Percentiles rank a stretch among this genome's conserved stretches.
Evolutionary conservation across 2,113 vertebrate genomes (phyloP).

Genomic region (Saguinus midas): DNA sequence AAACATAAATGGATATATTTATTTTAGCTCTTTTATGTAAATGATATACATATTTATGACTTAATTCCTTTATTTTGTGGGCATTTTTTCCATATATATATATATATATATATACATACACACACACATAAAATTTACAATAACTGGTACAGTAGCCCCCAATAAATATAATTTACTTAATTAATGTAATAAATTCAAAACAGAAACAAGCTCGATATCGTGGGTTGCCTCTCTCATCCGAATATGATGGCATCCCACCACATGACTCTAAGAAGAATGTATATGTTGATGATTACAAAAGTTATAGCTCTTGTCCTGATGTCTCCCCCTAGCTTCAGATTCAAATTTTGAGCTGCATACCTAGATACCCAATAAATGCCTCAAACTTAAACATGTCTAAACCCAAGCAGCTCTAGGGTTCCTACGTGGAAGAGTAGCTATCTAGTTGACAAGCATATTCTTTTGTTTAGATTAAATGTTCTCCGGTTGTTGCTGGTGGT

Average conservation of each 20-base stretch:
- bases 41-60: slow-evolving; percentile 12
- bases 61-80: neutral
- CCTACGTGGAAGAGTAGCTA: neutral
- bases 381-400: neutral
- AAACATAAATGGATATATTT: neutral
- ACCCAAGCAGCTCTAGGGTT: neutral
- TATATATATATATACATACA: neutral
- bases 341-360: neutral
- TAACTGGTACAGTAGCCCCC: neutral
- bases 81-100: neutral
- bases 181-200: neutral
- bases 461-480: neutral
- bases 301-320: neutral
- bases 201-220: neutral
- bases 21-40: slow-evolving; percentile 34
- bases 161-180: neutral
- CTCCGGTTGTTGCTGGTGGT: neutral
- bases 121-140: neutral
- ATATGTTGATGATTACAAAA: neutral
- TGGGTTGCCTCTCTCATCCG: neutral
- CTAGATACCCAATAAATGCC: neutral
- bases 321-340: neutral
- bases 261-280: neutral
- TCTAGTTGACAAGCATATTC: neutral
- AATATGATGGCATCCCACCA: neutral